Evolutionary conservation across 2,113 vertebrate species (phyloP).

Genomic region (Nycticorax nycticorax): DNA sequence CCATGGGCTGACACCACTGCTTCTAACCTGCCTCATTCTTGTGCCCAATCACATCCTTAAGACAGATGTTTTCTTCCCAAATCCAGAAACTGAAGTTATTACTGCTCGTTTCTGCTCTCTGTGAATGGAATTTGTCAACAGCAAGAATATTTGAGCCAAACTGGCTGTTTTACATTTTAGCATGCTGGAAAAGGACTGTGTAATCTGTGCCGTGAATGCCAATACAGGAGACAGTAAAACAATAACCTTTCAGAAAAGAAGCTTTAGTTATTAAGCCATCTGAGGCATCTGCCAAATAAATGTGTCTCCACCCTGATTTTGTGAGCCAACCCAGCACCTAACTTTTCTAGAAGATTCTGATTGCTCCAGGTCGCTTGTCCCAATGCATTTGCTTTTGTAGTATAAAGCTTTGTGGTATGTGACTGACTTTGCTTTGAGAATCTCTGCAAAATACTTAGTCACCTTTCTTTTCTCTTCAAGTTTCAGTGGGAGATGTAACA

Average conservation of each 20-base stretch:
- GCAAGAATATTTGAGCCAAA: background rate
- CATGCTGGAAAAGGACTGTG: background rate
- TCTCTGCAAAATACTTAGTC: background rate
- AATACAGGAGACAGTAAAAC: background rate
- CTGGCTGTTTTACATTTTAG: background rate
- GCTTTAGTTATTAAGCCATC: background rate
- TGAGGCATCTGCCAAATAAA: background rate
- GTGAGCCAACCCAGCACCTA: background rate
- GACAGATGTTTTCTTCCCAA: background rate
- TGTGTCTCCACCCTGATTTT: background rate
- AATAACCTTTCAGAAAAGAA: background rate
- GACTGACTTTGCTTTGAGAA: background rate
- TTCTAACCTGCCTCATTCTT: background rate
- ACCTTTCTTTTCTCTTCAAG: slow-evolving; percentile 33
- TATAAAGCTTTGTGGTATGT: background rate
- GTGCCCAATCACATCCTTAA: background rate
- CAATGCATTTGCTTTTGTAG: background rate
- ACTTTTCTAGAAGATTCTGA: background rate
- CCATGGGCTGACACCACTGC: background rate
- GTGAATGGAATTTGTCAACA: background rate
- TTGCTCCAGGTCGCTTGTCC: background rate
- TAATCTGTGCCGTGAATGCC: background rate
- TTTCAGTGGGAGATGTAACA: slow-evolving; percentile 60
- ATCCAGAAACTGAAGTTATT: background rate
- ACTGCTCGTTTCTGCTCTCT: background rate